phyloP scores from a whole-genome alignment of 2,888 invertebrate genomes.

The Drosophila kuntzei region DNA sequence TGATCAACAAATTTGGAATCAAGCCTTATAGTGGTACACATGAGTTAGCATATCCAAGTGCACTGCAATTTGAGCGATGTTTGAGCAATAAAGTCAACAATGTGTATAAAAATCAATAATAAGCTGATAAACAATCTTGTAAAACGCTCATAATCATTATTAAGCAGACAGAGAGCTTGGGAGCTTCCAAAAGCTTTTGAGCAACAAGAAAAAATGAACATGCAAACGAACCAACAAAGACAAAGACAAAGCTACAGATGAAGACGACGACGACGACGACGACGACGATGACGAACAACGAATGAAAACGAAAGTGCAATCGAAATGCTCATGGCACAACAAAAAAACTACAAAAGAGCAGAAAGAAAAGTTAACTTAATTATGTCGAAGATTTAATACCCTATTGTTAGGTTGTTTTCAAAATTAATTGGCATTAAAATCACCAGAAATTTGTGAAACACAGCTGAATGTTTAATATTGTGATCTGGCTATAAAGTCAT shows the following conservation, averaged over 20 bases:
- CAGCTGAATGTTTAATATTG: too few species aligned
- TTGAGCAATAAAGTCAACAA: constrained; percentile 24
- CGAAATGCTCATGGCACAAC: constrained; percentile 19
- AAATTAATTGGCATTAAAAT: too few species aligned
- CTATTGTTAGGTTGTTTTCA: not conserved
- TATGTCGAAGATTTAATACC: not conserved
- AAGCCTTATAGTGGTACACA: not conserved
- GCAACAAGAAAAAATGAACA: too few species aligned
- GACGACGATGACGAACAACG: constrained; percentile 17
- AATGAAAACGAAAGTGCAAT: constrained; percentile 76
- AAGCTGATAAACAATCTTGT: constrained; percentile 45
- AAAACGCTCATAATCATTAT: constrained; percentile 46
- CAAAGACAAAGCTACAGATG: constrained; percentile 7
- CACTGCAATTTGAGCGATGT: constrained; percentile 6
- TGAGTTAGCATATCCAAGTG: not conserved
- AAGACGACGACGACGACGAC: not conserved
- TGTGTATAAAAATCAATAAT: constrained; percentile 30
- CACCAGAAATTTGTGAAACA: too few species aligned
- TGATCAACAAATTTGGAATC: not conserved
- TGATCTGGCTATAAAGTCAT: too few species aligned
- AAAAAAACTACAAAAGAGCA: not conserved
- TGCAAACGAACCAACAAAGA: too few species aligned
- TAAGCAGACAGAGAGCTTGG: constrained; percentile 6
- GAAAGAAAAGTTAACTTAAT: not conserved
- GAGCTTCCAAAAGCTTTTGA: constrained; percentile 43